phyloP scores from a whole-genome alignment of 2,888 invertebrate genomes.

The Phalangium opilio region DNA sequence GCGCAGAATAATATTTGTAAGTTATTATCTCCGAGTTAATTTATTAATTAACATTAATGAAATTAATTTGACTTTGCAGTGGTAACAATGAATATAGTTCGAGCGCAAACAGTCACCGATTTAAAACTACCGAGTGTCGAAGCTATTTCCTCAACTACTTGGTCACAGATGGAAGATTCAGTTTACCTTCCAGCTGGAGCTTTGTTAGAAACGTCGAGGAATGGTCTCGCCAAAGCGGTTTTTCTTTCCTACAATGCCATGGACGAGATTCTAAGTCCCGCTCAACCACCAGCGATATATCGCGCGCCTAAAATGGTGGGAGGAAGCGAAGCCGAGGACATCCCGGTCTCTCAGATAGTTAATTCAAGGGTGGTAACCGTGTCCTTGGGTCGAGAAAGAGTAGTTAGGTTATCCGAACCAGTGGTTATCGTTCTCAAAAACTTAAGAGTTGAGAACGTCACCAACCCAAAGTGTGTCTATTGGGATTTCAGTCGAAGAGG shows the following conservation, averaged over 20 bases:
- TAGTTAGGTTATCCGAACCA: conserved; percentile 57
- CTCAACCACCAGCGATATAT: not conserved
- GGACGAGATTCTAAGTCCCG: not conserved
- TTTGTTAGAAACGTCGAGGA: conserved; percentile 42
- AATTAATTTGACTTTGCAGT: no score
- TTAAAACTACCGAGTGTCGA: conserved; percentile 27
- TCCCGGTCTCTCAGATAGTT: conserved; percentile 10
- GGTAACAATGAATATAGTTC: conserved; percentile 64
- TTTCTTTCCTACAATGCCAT: not conserved
- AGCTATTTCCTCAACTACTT: conserved; percentile 28
- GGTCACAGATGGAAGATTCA: conserved; percentile 40
- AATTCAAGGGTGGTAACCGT: conserved; percentile 15
- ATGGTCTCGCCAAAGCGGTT: conserved; percentile 4
- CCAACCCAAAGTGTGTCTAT: conserved; percentile 54
- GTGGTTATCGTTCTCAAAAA: conserved; percentile 60
- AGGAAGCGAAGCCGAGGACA: no score
- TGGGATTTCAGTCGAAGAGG: conserved; percentile 39
- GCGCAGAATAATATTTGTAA: conserved; percentile 76
- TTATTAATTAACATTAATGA: no score
- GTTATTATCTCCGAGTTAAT: no score
- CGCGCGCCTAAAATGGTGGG: no score
- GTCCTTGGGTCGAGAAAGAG: conserved; percentile 19
- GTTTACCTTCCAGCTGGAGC: conserved; percentile 68
- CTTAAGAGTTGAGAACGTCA: conserved; percentile 64
- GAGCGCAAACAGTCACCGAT: conserved; percentile 52